These are phyloP conservation scores for Platycnemis pennipes DNA, from an alignment of 2,888 invertebrate species.

Conservation along the genomic window DNA sequence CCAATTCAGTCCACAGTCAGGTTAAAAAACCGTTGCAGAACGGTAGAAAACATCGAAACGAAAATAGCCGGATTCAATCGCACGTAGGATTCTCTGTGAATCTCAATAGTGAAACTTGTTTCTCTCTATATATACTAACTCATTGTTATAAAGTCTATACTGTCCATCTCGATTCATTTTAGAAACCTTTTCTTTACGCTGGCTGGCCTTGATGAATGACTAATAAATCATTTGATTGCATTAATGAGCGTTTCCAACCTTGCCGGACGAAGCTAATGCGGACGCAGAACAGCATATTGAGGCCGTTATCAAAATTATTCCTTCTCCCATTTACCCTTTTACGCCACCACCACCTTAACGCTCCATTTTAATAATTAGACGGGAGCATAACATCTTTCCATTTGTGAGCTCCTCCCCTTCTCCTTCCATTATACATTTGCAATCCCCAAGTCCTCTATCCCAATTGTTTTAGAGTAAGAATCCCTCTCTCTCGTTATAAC, in stretches of 20 bases:
- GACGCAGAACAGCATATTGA: background rate
- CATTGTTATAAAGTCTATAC: too few species aligned
- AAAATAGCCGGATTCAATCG: too few species aligned
- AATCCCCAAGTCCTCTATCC: background rate
- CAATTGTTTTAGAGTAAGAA: constrained; percentile 40
- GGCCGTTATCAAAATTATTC: background rate
- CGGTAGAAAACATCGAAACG: too few species aligned
- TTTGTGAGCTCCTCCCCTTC: background rate
- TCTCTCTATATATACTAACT: too few species aligned
- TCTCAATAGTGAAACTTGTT: too few species aligned
- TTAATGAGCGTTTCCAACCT: background rate
- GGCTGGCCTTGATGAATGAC: background rate
- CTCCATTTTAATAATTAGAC: constrained; percentile 32
- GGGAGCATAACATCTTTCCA: background rate
- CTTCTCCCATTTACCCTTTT: background rate
- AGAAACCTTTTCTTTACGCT: too few species aligned
- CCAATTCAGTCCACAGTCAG: too few species aligned
- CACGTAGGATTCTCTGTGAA: too few species aligned
- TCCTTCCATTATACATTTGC: constrained; percentile 31
- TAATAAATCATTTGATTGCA: too few species aligned
- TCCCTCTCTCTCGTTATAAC: constrained; percentile 34
- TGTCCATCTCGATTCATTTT: too few species aligned
- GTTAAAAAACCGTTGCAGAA: too few species aligned
- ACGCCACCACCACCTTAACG: background rate
- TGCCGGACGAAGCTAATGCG: background rate